phyloP scores from a whole-genome alignment of 92 coral and sea anemone species.

The Galaxea fascicularis region DNA sequence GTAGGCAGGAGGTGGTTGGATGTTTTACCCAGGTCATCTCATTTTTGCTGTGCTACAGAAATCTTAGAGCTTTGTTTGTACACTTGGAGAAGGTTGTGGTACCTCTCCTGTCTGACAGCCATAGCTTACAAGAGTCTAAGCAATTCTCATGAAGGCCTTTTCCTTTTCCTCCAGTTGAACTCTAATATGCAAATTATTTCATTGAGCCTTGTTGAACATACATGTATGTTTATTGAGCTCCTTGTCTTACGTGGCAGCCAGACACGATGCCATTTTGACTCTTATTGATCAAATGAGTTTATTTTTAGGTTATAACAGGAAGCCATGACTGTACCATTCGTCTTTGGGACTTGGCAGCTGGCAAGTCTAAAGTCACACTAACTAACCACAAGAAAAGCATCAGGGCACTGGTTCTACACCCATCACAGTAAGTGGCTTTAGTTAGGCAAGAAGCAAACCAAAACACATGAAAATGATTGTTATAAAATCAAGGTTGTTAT shows the following conservation, averaged over 20 bases:
- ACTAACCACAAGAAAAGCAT: slow-evolving; percentile 99
- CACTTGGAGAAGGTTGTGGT: not conserved
- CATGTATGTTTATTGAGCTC: too few relatives aligned
- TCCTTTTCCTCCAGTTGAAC: too few relatives aligned
- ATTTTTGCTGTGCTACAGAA: slow-evolving; percentile 65
- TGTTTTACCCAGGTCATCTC: slow-evolving; percentile 48
- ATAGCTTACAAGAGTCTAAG: slow-evolving; percentile 1
- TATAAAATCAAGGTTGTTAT: too few relatives aligned
- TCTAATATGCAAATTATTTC: too few relatives aligned
- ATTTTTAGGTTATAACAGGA: slow-evolving; percentile 88
- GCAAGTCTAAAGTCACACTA: slow-evolving; percentile 86
- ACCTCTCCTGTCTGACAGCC: slow-evolving; percentile 1
- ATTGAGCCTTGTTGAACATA: too few relatives aligned
- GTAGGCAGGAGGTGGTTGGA: slow-evolving; percentile 71
- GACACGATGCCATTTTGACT: too few relatives aligned
- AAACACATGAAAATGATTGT: too few relatives aligned
- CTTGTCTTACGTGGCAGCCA: too few relatives aligned
- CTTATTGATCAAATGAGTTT: not conserved
- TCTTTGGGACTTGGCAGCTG: slow-evolving; percentile 99
- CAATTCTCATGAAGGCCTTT: too few relatives aligned
- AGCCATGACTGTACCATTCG: slow-evolving; percentile 98
- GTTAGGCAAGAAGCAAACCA: too few relatives aligned
- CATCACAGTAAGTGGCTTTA: slow-evolving; percentile 81
- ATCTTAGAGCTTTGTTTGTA: slow-evolving; percentile 34
- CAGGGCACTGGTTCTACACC: slow-evolving; percentile 89